phyloP scores from a whole-genome alignment of 2,888 invertebrate species.

The Sinodicranocentrus sp. region DNA sequence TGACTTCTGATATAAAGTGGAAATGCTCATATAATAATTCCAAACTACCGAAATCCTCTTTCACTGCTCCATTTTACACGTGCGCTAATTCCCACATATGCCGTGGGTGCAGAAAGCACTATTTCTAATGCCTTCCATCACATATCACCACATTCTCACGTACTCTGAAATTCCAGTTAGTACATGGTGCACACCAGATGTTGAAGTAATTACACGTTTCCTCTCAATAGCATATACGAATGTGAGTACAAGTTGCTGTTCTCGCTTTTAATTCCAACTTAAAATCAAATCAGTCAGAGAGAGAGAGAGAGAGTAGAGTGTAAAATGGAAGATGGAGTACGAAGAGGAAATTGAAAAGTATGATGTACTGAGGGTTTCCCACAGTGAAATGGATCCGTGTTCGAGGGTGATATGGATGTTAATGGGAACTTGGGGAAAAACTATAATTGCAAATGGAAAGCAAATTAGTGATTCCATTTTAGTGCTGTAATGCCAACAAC shows the following conservation, averaged over 20 bases:
- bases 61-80: conserved; percentile 16
- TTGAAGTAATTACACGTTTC: conserved; percentile 3
- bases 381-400: not conserved
- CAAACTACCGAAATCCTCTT: conserved; percentile 25
- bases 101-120: not conserved
- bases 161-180: not conserved
- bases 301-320: not conserved
- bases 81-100: conserved; percentile 37
- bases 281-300: conserved; percentile 7
- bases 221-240: not conserved
- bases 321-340: too few species aligned
- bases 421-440: not conserved
- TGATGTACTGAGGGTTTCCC: too few species aligned
- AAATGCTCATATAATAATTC: not conserved
- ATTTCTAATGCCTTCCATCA: not conserved
- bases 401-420: not conserved
- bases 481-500: too few species aligned
- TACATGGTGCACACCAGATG: conserved; percentile 20
- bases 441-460: too few species aligned
- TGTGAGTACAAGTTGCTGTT: not conserved
- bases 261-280: not conserved
- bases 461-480: too few species aligned
- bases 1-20: not conserved
- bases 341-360: too few species aligned
- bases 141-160: not conserved